Percentiles rank a stretch among this genome's conserved stretches.
phyloP scores from a whole-genome alignment of 1,140 invertebrate species.

The Acyrthosiphon pisum region DNA sequence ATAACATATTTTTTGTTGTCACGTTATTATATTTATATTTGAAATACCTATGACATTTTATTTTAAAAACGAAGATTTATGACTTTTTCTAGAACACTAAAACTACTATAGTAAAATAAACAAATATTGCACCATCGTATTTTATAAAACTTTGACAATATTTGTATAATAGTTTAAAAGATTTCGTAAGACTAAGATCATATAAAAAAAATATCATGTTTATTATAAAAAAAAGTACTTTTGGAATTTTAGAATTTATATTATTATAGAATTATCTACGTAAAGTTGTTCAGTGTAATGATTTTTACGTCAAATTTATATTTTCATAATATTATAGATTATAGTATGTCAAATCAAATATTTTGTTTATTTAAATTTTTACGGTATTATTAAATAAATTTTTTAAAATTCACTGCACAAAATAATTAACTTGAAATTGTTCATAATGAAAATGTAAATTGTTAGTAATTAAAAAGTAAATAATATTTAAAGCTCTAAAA shows the following conservation, averaged over 20 bases:
- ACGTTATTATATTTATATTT: background rate
- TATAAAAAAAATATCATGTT: background rate
- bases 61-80: conserved; percentile 1
- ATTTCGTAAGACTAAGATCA: background rate
- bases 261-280: background rate
- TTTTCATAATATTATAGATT: background rate
- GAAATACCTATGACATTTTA: background rate
- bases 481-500: too few relatives aligned
- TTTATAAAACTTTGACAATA: background rate
- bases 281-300: background rate
- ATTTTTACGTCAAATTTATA: background rate
- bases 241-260: background rate
- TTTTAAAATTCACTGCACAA: too few relatives aligned
- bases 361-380: background rate
- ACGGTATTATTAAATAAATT: too few relatives aligned
- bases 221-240: background rate
- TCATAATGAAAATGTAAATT: too few relatives aligned
- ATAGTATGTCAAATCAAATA: background rate
- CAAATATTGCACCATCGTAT: background rate
- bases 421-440: too few relatives aligned
- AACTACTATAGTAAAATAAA: background rate
- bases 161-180: background rate
- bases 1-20: background rate
- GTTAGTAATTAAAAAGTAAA: too few relatives aligned
- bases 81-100: background rate